Evolutionary conservation across 2,888 invertebrate species (phyloP).

Genomic region (Drosophila atroscutellata): DNA sequence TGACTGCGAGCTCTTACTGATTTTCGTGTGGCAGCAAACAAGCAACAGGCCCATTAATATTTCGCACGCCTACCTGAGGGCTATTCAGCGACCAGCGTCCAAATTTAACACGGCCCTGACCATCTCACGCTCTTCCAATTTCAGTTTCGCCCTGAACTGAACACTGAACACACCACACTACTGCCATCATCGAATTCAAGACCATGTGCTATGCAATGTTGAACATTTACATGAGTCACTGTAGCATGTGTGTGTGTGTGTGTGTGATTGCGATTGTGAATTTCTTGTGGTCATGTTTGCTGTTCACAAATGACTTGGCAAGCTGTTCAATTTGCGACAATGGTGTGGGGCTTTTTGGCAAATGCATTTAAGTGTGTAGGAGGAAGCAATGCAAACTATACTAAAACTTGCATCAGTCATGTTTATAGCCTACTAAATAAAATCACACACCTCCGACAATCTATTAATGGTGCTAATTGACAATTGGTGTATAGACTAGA

Average conservation of each 20-base stretch:
- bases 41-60: conserved; percentile 39
- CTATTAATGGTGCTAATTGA: conserved; percentile 24
- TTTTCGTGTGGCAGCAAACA: conserved; percentile 21
- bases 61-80: conserved; percentile 45
- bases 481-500: not conserved
- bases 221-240: conserved; percentile 46
- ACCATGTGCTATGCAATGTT: conserved; percentile 43
- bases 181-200: conserved; percentile 47
- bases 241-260: not conserved
- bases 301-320: conserved; percentile 24
- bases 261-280: conserved; percentile 7
- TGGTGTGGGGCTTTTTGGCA: not conserved
- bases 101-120: conserved; percentile 59
- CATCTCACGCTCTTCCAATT: conserved; percentile 65
- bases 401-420: not conserved
- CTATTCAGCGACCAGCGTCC: conserved; percentile 39
- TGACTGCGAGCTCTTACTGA: conserved; percentile 26
- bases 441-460: conserved; percentile 24
- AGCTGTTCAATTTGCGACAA: conserved; percentile 22
- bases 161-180: not conserved
- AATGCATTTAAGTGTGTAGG: not conserved
- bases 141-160: conserved; percentile 33
- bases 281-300: conserved; percentile 23
- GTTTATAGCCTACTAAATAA: not conserved
- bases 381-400: not conserved